Evolutionary conservation across 2,888 invertebrate species (phyloP).

Genomic region (Philereme vetulata): DNA sequence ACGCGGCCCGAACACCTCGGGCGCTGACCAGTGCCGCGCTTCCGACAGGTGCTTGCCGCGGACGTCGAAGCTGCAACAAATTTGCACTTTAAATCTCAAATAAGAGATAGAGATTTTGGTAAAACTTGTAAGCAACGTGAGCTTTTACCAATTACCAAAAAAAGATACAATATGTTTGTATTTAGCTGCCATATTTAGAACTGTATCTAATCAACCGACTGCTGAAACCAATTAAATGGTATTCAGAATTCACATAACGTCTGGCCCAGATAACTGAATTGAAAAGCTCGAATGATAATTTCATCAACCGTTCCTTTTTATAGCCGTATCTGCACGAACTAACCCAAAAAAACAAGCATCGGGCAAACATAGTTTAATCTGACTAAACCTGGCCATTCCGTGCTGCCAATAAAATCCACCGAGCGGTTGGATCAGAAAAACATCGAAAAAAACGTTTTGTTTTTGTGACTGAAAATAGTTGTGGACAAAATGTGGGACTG

Average conservation of each 20-base stretch:
- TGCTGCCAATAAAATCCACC: conserved; percentile 35
- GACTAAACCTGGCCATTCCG: conserved; percentile 30
- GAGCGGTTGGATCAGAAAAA: conserved; percentile 33
- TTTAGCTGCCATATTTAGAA: too few species aligned
- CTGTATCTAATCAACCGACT: too few species aligned
- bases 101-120: background rate
- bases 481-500: conserved; percentile 44
- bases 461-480: conserved; percentile 34
- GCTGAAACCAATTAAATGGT: too few species aligned
- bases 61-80: conserved; percentile 91
- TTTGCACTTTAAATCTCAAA: too few species aligned
- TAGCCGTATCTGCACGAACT: conserved; percentile 24
- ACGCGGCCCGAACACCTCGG: conserved; percentile 92
- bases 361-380: conserved; percentile 41
- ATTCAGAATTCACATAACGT: background rate
- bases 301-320: conserved; percentile 32
- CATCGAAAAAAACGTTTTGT: conserved; percentile 25
- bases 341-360: conserved; percentile 33
- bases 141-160: too few species aligned
- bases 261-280: conserved; percentile 18
- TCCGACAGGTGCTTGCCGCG: conserved; percentile 91
- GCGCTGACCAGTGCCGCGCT: conserved; percentile 93
- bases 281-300: conserved; percentile 29
- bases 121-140: too few species aligned
- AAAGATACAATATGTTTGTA: too few species aligned